Percentiles rank a stretch among this genome's conserved stretches.
Evolutionary conservation across 2,797 vertebrate genomes (phyloP).

Genomic region (Lophius americanus): DNA sequence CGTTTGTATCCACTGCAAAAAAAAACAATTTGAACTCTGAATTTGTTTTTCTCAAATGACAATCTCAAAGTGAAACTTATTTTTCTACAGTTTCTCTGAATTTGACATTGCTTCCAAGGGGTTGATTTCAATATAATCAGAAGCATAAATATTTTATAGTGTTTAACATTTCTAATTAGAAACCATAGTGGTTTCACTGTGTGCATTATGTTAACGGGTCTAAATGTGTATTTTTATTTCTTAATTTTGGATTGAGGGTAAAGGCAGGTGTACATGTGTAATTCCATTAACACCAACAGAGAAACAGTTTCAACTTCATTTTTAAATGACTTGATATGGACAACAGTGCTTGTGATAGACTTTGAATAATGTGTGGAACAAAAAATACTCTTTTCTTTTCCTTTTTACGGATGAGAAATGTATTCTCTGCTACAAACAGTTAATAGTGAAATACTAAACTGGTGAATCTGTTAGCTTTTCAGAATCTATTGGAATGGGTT

Average conservation of each 20-base stretch:
- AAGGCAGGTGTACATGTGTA: too few relatives aligned
- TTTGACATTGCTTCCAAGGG: not conserved
- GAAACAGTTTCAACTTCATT: too few relatives aligned
- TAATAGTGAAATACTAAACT: too few relatives aligned
- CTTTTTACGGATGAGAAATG: not conserved
- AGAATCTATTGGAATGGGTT: too few relatives aligned
- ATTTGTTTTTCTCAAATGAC: not conserved
- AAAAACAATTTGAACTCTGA: not conserved
- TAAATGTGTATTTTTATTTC: too few relatives aligned
- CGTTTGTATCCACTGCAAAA: constrained; percentile 1
- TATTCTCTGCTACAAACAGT: too few relatives aligned
- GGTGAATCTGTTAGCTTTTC: too few relatives aligned
- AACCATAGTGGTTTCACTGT: not conserved
- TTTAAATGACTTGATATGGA: not conserved
- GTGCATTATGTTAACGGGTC: not conserved
- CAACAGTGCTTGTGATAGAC: not conserved
- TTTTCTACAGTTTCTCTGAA: not conserved
- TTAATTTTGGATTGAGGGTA: too few relatives aligned
- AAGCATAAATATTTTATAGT: not conserved
- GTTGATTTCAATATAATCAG: not conserved
- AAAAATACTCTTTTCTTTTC: not conserved
- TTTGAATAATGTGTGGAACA: not conserved
- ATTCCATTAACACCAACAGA: too few relatives aligned
- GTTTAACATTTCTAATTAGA: not conserved
- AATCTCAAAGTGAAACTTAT: not conserved